A percentile compares a stretch with the other conserved stretches of the same genome.
Evolutionary conservation across 2,113 vertebrate genomes (phyloP).

Genomic region (Centropristis striata): DNA sequence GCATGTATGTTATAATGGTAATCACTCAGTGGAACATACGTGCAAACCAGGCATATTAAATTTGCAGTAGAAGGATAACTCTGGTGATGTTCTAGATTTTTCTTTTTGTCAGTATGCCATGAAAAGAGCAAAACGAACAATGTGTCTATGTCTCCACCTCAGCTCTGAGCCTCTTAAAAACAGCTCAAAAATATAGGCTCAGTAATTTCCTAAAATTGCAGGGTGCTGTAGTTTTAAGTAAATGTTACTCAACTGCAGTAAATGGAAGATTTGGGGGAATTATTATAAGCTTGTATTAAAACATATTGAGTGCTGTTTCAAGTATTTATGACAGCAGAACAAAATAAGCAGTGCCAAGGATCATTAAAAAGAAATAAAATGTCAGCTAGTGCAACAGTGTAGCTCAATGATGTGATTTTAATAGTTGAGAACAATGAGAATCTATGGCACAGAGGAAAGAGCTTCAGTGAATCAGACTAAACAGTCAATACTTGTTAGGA

Average conservation of each 20-base stretch:
- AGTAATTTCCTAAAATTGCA: neutral
- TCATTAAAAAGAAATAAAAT: neutral
- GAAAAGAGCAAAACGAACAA: constrained; percentile 20
- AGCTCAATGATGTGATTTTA: neutral
- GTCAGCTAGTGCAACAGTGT: neutral
- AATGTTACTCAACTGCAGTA: neutral
- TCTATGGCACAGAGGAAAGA: neutral
- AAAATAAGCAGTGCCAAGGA: neutral
- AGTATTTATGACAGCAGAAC: neutral
- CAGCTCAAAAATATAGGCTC: neutral
- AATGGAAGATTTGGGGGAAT: neutral
- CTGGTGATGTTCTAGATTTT: neutral
- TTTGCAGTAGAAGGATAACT: constrained; percentile 38
- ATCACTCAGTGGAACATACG: constrained; percentile 38
- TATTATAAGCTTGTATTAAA: neutral
- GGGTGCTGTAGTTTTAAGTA: neutral
- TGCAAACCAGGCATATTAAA: constrained; percentile 23
- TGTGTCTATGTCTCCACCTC: neutral
- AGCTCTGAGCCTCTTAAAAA: neutral
- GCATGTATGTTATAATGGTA: constrained; percentile 21
- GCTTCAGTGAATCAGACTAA: neutral
- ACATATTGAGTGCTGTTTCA: neutral
- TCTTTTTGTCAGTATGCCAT: neutral
- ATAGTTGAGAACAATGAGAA: neutral
- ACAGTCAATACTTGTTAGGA: too few species aligned